These are phyloP conservation scores for Heliothis peltigera DNA, from an alignment of 2,888 invertebrate species.

Conservation along the genomic window DNA sequence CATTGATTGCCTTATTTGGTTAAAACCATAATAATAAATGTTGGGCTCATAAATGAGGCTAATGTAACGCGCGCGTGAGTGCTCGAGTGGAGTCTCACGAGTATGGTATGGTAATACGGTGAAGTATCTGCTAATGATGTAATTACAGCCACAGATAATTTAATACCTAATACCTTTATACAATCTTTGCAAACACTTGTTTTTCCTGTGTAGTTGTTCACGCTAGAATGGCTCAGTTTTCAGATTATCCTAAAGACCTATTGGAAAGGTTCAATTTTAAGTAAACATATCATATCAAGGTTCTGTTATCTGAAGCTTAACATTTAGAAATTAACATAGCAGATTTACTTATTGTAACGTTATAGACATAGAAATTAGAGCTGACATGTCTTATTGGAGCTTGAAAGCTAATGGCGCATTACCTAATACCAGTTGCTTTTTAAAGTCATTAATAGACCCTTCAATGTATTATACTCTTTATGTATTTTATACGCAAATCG, in stretches of 20 bases:
- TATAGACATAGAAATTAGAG: constrained; percentile 9
- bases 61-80: constrained; percentile 8
- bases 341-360: constrained; percentile 5
- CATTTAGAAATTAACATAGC: not conserved
- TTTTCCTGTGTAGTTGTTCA: no score
- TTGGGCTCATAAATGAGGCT: constrained; percentile 16
- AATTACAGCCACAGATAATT: not conserved
- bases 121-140: constrained; percentile 4
- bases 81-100: not conserved
- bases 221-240: no score
- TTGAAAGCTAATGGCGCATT: constrained; percentile 10
- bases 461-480: not conserved
- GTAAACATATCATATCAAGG: no score
- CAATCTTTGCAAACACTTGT: not conserved
- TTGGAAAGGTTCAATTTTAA: no score
- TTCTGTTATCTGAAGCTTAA: not conserved
- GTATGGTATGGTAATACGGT: not conserved
- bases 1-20: constrained; percentile 5
- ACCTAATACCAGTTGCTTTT: not conserved
- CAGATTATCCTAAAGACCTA: no score
- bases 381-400: constrained; percentile 25
- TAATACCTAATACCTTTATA: not conserved
- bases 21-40: not conserved
- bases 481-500: no score
- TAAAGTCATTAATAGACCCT: not conserved